Percentiles rank a stretch among this genome's conserved stretches.
phyloP scores from a whole-genome alignment of 2,113 vertebrate genomes.

The Tetraodon nigroviridis region DNA sequence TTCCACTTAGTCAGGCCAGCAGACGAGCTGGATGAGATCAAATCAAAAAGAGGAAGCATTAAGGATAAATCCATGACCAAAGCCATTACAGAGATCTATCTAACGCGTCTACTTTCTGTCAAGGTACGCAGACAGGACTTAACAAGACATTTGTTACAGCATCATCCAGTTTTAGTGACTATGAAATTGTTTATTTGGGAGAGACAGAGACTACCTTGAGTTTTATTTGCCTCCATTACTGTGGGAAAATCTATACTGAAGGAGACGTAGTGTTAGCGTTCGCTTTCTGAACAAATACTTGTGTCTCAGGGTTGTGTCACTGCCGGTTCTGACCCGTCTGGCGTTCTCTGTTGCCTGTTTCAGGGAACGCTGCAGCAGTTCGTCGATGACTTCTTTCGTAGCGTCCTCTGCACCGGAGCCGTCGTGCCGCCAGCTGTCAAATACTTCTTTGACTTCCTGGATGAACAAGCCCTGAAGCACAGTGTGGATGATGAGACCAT shows the following conservation, averaged over 20 bases:
- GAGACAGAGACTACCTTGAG: conserved; percentile 6
- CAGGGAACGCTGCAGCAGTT: conserved; percentile 98
- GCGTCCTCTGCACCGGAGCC: conserved; percentile 86
- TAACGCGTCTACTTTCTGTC: conserved; percentile 95
- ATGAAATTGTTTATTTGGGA: background rate
- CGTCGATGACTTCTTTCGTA: conserved; percentile 96
- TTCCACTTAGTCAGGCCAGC: conserved; percentile 91
- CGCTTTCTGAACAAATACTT: conserved; percentile 3
- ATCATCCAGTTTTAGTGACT: background rate
- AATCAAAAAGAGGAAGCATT: conserved; percentile 92
- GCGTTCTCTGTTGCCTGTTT: conserved; percentile 39
- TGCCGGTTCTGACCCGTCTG: conserved; percentile 26
- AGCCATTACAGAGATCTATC: conserved; percentile 99
- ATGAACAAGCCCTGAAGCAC: conserved; percentile 93
- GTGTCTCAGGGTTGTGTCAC: conserved; percentile 11
- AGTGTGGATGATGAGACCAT: conserved; percentile 95
- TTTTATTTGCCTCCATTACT: background rate
- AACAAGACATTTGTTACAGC: conserved; percentile 18
- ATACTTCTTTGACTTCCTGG: conserved; percentile 97
- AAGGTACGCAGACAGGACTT: conserved; percentile 78
- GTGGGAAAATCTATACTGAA: background rate
- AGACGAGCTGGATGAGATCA: conserved; percentile 93
- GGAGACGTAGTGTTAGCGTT: background rate
- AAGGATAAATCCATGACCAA: conserved; percentile 98
- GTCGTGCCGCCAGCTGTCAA: conserved; percentile 94